Evolutionary conservation across 2,113 vertebrate species (phyloP).

Genomic region (Crocuta crocuta): DNA sequence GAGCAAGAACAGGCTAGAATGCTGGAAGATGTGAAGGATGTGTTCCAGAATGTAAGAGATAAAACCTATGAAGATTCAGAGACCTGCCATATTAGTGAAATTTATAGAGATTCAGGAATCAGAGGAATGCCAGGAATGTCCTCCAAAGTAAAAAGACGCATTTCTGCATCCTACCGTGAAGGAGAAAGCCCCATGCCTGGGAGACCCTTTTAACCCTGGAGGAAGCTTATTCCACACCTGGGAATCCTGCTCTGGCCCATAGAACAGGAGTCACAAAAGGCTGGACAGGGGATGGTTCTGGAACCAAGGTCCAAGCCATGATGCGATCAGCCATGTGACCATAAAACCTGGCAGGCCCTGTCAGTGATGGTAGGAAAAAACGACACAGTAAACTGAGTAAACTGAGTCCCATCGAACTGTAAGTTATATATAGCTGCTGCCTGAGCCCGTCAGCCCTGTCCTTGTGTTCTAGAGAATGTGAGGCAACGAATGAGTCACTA

Average conservation of each 20-base stretch:
- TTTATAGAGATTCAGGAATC: neutral
- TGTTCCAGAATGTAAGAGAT: neutral
- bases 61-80: neutral
- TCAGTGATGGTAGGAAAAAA: neutral
- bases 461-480: neutral
- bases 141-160: neutral
- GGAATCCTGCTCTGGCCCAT: neutral
- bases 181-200: neutral
- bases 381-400: neutral
- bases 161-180: neutral
- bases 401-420: neutral
- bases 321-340: too few relatives aligned
- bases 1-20: neutral
- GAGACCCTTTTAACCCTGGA: neutral
- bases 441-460: neutral
- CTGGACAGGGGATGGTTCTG: neutral
- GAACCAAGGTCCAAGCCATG: neutral
- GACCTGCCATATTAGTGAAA: neutral
- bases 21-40: neutral
- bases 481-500: neutral
- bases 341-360: neutral
- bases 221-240: neutral
- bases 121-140: neutral
- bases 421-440: too few relatives aligned
- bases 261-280: neutral